A percentile compares a stretch with the other conserved stretches of the same genome.
phyloP scores from a whole-genome alignment of 2,797 vertebrate species.

The Tangara arthus region DNA sequence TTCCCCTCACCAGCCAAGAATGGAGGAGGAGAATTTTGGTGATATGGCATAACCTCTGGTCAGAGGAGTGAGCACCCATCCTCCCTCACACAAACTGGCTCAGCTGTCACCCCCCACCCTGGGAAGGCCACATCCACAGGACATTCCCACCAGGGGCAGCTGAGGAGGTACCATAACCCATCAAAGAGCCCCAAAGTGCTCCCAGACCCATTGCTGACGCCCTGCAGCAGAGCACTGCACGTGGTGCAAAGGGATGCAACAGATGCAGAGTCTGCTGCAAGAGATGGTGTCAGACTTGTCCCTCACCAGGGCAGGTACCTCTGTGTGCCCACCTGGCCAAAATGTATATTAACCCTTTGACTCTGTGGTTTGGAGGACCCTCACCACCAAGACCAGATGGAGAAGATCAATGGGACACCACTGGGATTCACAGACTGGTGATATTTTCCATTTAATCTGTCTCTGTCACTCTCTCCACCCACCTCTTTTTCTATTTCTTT shows the following conservation, averaged over 20 bases:
- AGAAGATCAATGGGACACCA: no score
- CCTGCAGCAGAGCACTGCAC: neutral
- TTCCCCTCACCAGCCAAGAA: neutral
- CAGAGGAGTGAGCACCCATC: neutral
- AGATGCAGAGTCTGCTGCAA: neutral
- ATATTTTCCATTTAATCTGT: neutral
- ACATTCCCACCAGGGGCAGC: neutral
- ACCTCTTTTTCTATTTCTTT: neutral
- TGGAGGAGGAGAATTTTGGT: neutral
- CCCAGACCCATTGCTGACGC: neutral
- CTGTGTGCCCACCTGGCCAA: neutral
- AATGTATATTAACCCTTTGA: accelerated
- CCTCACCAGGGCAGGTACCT: neutral
- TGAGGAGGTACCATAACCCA: neutral
- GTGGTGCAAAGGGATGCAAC: accelerated
- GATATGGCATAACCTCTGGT: neutral
- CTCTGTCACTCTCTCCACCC: neutral
- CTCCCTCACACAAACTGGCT: neutral
- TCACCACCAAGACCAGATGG: neutral
- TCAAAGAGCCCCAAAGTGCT: neutral
- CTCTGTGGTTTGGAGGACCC: neutral
- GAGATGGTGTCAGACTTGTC: accelerated
- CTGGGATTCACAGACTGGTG: accelerated
- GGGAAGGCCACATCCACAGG: accelerated
- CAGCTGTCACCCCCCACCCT: neutral